Evolutionary conservation across 2,888 invertebrate genomes (phyloP).

Genomic region (Apamea monoglypha): DNA sequence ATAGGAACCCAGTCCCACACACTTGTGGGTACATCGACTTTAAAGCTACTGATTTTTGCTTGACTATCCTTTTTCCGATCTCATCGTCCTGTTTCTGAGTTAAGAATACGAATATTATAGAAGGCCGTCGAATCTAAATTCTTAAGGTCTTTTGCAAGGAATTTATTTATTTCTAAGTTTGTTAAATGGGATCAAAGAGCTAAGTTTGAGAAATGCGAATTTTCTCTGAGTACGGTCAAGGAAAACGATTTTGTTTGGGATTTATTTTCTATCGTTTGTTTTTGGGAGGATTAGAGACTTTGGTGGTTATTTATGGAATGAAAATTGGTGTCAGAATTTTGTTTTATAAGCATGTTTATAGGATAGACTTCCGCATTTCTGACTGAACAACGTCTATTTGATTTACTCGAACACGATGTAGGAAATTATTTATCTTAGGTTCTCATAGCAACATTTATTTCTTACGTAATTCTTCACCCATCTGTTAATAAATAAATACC

Average conservation of each 20-base stretch:
- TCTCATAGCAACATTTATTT: background rate
- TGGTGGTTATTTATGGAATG: background rate
- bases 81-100: slow-evolving; percentile 20
- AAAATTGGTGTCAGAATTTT: background rate
- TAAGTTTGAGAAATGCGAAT: slow-evolving; percentile 51
- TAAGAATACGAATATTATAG: slow-evolving; percentile 33
- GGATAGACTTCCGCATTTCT: background rate
- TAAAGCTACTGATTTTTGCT: slow-evolving; percentile 13
- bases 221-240: slow-evolving; percentile 30
- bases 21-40: slow-evolving; percentile 29
- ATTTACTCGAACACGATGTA: background rate
- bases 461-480: background rate
- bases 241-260: slow-evolving; percentile 24
- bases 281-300: background rate
- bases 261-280: slow-evolving; percentile 21
- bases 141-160: slow-evolving; percentile 9
- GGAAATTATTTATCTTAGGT: no score
- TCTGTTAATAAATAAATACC: slow-evolving; percentile 2
- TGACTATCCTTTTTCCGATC: slow-evolving; percentile 6
- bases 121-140: slow-evolving; percentile 30
- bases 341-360: background rate
- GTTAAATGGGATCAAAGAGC: slow-evolving; percentile 55
- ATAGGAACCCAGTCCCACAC: slow-evolving; percentile 68
- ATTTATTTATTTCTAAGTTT: slow-evolving; percentile 51
- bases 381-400: background rate